Percentiles rank a stretch among this genome's conserved stretches.
These are phyloP conservation scores for Triops longicaudatus DNA, from an alignment of 1,140 invertebrate species.

Conservation along the genomic window DNA sequence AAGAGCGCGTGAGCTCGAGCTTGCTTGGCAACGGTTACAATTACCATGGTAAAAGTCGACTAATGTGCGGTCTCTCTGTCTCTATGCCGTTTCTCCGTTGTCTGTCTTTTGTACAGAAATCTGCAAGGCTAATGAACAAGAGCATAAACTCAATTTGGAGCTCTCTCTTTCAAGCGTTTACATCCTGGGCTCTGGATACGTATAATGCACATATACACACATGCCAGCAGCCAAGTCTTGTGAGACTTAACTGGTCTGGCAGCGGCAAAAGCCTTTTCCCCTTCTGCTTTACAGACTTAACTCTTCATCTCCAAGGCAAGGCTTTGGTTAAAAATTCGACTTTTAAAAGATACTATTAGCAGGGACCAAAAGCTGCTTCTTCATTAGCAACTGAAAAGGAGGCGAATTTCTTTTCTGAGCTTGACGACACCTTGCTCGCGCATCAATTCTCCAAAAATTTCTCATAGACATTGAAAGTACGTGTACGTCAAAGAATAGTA, in stretches of 20 bases:
- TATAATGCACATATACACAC: background rate
- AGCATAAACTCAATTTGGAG: conserved; percentile 2
- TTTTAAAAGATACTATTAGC: too few species aligned
- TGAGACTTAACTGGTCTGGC: background rate
- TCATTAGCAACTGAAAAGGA: too few species aligned
- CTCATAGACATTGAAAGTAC: too few species aligned
- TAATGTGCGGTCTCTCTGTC: conserved; percentile 11
- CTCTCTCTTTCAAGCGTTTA: background rate
- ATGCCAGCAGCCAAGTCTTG: background rate
- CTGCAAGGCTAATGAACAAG: conserved; percentile 10
- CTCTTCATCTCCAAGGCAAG: too few species aligned
- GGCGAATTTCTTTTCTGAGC: too few species aligned
- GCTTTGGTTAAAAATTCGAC: too few species aligned
- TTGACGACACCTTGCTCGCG: too few species aligned
- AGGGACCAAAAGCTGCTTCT: too few species aligned
- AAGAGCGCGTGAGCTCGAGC: background rate
- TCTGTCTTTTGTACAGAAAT: conserved; percentile 1
- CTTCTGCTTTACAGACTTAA: background rate
- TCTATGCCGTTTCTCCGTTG: background rate
- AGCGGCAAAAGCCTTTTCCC: background rate
- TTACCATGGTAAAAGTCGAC: conserved; percentile 5
- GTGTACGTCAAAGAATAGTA: too few species aligned
- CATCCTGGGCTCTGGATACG: background rate
- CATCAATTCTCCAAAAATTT: too few species aligned
- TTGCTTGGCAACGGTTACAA: conserved; percentile 9